phyloP scores from a whole-genome alignment of 2,797 vertebrate species.

The Champsocephalus esox region DNA sequence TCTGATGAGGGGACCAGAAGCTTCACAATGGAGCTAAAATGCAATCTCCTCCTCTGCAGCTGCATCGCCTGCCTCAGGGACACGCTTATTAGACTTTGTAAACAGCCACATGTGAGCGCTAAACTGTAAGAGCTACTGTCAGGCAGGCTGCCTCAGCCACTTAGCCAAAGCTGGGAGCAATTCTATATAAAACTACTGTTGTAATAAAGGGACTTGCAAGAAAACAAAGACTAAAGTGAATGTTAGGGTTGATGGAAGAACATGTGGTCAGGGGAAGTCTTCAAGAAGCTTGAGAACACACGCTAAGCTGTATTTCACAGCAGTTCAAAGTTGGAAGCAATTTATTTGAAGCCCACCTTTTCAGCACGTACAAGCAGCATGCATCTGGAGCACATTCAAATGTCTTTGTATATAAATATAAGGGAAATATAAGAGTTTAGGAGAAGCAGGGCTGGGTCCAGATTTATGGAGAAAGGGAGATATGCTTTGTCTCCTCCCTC shows the following conservation, averaged over 20 bases:
- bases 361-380: background rate
- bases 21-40: conserved; percentile 84
- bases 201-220: conserved; percentile 49
- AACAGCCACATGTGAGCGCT: conserved; percentile 79
- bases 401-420: background rate
- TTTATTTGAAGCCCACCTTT: background rate
- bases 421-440: background rate
- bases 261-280: conserved; percentile 5
- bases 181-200: conserved; percentile 46
- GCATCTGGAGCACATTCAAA: background rate
- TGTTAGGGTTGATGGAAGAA: conserved; percentile 10
- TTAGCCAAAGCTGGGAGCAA: conserved; percentile 45
- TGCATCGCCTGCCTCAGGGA: conserved; percentile 76
- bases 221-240: conserved; percentile 40
- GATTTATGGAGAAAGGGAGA: too few species aligned
- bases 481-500: too few species aligned
- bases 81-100: conserved; percentile 84
- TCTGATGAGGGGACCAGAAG: conserved; percentile 81
- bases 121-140: conserved; percentile 74
- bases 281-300: background rate
- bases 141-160: conserved; percentile 51
- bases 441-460: too few species aligned
- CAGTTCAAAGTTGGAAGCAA: background rate
- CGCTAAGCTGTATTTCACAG: background rate
- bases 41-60: conserved; percentile 82